phyloP scores from a whole-genome alignment of 1,140 invertebrate species.

The Aphis gossypii region DNA sequence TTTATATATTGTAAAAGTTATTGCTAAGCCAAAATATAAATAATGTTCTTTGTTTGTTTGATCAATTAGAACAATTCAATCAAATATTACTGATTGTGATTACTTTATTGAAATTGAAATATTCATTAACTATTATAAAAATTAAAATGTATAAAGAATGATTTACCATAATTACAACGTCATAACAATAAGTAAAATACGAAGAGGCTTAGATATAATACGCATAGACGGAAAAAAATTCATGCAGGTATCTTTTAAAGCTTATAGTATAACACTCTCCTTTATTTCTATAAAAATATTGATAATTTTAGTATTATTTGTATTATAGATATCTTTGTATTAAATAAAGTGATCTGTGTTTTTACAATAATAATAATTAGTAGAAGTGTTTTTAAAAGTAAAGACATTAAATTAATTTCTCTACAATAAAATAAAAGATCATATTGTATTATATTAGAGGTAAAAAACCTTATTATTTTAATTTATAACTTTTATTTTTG shows the following conservation, averaged over 20 bases:
- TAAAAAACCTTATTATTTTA: not conserved
- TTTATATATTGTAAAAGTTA: no score
- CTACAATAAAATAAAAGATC: not conserved
- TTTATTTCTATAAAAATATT: not conserved
- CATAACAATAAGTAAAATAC: no score
- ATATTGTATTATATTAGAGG: not conserved
- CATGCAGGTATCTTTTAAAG: not conserved
- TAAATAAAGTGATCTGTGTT: not conserved
- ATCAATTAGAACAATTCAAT: no score
- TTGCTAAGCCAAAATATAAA: no score
- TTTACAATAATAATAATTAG: not conserved
- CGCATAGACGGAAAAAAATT: no score
- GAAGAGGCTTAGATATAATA: no score
- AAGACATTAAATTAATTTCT: not conserved
- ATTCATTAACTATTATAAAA: no score
- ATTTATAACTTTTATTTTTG: not conserved
- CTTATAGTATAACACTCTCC: not conserved
- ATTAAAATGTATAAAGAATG: not conserved
- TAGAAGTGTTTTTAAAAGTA: not conserved
- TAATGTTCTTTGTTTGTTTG: no score
- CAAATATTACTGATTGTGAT: no score
- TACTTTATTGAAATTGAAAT: no score
- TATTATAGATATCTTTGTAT: not conserved
- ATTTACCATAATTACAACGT: not conserved
- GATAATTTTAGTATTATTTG: not conserved